These are phyloP conservation scores for Caenorhabditis sp. DNA, from an alignment of 2,888 invertebrate genomes.

Conservation along the genomic window DNA sequence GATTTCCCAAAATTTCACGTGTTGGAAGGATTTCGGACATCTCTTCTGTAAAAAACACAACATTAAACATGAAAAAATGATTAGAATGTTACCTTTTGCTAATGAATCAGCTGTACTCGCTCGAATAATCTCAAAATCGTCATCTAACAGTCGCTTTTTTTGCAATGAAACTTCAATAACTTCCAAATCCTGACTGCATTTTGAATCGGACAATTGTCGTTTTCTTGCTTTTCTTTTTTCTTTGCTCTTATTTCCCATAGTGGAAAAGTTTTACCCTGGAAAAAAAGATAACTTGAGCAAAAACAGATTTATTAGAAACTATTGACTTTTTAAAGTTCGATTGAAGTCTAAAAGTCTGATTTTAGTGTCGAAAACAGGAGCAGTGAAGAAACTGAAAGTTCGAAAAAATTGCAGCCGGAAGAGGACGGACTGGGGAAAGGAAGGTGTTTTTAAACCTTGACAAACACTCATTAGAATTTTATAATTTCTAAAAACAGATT, in stretches of 20 bases:
- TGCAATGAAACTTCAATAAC: slow-evolving; percentile 38
- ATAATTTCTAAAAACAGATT: too few relatives aligned
- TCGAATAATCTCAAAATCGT: slow-evolving; percentile 12
- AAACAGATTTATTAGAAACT: too few relatives aligned
- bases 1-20: slow-evolving; percentile 29
- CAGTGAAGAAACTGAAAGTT: too few relatives aligned
- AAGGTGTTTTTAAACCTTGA: too few relatives aligned
- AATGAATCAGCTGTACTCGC: slow-evolving; percentile 1
- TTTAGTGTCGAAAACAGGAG: too few relatives aligned
- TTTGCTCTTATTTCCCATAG: slow-evolving; percentile 14
- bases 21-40: slow-evolving; percentile 25
- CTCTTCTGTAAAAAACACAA: slow-evolving; percentile 7
- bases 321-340: too few relatives aligned
- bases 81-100: slow-evolving; percentile 12
- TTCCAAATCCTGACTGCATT: slow-evolving; percentile 32
- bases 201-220: slow-evolving; percentile 35
- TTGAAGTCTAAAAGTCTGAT: too few relatives aligned
- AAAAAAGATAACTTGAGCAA: too few relatives aligned
- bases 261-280: slow-evolving; percentile 5
- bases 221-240: slow-evolving; percentile 36
- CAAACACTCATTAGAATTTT: too few relatives aligned
- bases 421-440: too few relatives aligned
- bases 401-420: too few relatives aligned
- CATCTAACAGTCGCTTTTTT: slow-evolving; percentile 30
- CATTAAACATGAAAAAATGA: neutral